Evolutionary conservation across 2,797 vertebrate genomes (phyloP).

Genomic region (Falco peregrinus): DNA sequence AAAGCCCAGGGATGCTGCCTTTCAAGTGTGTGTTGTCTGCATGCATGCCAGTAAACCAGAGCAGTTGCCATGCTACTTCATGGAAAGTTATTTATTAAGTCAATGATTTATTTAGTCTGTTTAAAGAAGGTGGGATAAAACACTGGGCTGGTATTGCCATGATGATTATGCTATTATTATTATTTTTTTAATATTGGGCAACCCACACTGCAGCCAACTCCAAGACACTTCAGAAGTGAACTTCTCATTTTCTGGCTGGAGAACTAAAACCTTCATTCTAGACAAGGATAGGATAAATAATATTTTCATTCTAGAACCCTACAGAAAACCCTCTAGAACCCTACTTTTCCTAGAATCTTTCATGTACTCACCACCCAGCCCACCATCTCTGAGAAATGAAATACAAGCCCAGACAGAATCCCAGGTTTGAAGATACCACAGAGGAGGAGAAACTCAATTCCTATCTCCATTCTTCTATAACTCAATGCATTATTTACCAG

Average conservation of each 20-base stretch:
- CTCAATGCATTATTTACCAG: neutral
- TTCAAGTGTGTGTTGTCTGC: neutral
- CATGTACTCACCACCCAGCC: neutral
- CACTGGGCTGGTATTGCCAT: neutral
- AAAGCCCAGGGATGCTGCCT: neutral
- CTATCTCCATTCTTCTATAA: neutral
- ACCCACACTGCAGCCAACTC: neutral
- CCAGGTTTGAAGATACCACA: neutral
- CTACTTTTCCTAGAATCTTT: neutral
- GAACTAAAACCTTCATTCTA: neutral
- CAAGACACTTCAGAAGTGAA: neutral
- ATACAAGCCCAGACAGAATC: neutral
- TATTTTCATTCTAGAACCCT: neutral
- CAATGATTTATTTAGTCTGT: neutral
- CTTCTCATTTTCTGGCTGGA: neutral
- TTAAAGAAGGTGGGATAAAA: constrained; percentile 14
- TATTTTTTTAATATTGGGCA: neutral
- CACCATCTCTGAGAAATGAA: neutral
- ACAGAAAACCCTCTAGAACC: neutral
- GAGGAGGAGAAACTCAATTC: neutral
- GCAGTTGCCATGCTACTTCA: neutral
- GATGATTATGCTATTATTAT: neutral
- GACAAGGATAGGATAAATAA: neutral
- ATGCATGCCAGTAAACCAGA: neutral
- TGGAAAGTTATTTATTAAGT: constrained; percentile 4